Evolutionary conservation across 92 coral and sea anemone genomes (phyloP).

Genomic region (Phenganax stokvisi): DNA sequence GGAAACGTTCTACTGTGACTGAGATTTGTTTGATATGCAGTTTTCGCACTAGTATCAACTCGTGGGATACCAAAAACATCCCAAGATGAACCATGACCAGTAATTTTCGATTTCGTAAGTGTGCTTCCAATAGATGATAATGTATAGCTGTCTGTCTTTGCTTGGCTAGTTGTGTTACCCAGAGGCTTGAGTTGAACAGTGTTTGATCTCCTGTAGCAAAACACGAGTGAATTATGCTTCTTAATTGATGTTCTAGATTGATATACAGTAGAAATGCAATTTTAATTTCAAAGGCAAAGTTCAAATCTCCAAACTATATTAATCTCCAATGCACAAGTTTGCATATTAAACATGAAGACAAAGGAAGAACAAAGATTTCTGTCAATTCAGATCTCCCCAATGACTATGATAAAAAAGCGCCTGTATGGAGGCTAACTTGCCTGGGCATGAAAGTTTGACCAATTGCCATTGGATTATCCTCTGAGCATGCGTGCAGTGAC

Average conservation of each 20-base stretch:
- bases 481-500: conserved; percentile 77
- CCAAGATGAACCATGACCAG: conserved; percentile 71
- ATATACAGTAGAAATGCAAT: not conserved
- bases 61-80: conserved; percentile 82
- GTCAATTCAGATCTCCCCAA: not conserved
- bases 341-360: not conserved
- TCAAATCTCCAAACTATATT: too few species aligned
- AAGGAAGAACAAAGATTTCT: not conserved
- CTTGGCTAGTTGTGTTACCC: conserved; percentile 2
- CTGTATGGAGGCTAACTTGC: conserved; percentile 16
- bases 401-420: not conserved
- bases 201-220: not conserved
- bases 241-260: conserved; percentile 6
- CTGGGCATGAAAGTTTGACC: conserved; percentile 16
- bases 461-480: conserved; percentile 67
- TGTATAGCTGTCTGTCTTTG: conserved; percentile 69
- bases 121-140: conserved; percentile 55
- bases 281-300: not conserved
- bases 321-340: too few species aligned
- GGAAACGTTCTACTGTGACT: conserved; percentile 41
- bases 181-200: conserved; percentile 5
- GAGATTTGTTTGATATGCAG: not conserved
- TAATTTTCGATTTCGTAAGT: not conserved
- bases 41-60: not conserved
- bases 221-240: conserved; percentile 13